Base-by-base conservation (phyloP, 2,797 vertebrate species). In the Trachurus trachurus region DNA sequence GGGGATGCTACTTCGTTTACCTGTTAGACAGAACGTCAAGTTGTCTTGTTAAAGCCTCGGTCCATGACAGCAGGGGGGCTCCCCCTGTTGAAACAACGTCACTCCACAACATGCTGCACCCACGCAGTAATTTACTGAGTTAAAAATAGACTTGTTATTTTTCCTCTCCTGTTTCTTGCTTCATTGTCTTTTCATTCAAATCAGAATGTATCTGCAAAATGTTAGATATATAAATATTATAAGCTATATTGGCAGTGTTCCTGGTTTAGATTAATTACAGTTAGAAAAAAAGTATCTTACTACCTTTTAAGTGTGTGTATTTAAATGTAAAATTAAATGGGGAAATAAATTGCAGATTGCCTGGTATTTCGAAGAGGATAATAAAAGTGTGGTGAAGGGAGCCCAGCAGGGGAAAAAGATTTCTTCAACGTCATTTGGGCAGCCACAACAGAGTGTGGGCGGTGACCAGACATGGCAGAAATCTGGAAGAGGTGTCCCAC, bases 401-500 rank as follows among this genome's bases (percentile, higher is more conserved):
- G 71, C 63, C 47, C 47, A 34, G 58, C 66, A 61, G 61, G 50
- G 67, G 59, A 58, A 47, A 47, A 61, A 26, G 31, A 74, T 83
- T 74, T 83, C 49, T 70, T 42, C 80, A 66, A 0, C 78, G 37
- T 78, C 37, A 60, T 76, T n/a, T 53, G 16, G 66, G 60, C 74
- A 71, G 73, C 81, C 71, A 69, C 74, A 77, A 44, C 78, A 69
- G 66, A 85, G 73, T 77, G 83, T 80, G 85, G 87, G 85, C 65
- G 85, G 70, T 31, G 53, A 89, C 85, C 83, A 88, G 84, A 83
- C 84, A 58, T 62, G 78, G 70, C 80, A 86, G 69, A 77, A 89
- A 91, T 89, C 88, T 90, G 87, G 68, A 85, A 80, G 86, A 88
- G 88, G 80, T 90, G 88, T 90, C 76, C 82, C 86, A 77, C 66